Evolutionary conservation across 1,140 invertebrate genomes (phyloP).

Genomic region (Drosophila prosaltans): DNA sequence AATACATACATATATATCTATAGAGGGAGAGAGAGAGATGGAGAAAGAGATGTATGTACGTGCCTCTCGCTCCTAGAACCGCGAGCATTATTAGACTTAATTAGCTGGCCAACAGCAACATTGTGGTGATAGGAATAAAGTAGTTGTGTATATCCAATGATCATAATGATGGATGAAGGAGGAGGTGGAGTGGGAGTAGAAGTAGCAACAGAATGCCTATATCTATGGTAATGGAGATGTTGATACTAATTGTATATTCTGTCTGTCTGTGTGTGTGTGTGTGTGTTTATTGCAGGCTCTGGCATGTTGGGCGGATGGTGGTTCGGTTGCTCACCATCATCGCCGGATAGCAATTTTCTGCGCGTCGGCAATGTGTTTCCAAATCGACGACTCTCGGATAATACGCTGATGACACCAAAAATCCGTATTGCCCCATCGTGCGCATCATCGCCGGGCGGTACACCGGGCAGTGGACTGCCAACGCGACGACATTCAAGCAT

Average conservation of each 20-base stretch:
- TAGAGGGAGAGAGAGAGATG: too few relatives aligned
- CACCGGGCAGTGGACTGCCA: conserved; percentile 90
- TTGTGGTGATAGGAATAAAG: conserved; percentile 16
- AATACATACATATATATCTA: too few relatives aligned
- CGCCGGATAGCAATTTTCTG: conserved; percentile 93
- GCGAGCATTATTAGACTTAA: conserved; percentile 66
- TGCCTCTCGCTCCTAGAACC: conserved; percentile 5
- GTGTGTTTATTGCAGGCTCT: conserved; percentile 79
- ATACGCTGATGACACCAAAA: conserved; percentile 95
- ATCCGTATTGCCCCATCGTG: conserved; percentile 93
- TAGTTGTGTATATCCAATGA: conserved; percentile 12
- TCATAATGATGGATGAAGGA: background rate
- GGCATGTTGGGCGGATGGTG: conserved; percentile 89
- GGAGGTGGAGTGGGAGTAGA: too few relatives aligned
- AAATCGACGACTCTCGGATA: conserved; percentile 94
- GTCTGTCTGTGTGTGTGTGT: conserved; percentile 16
- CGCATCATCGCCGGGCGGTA: conserved; percentile 92
- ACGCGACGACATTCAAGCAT: conserved; percentile 94
- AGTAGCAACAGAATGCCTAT: background rate
- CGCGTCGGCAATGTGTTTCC: conserved; percentile 91
- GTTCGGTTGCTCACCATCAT: conserved; percentile 88
- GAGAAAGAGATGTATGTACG: background rate
- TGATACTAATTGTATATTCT: conserved; percentile 14
- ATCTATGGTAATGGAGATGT: background rate
- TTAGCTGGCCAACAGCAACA: conserved; percentile 46